These are phyloP conservation scores for Hedya salicella DNA, from an alignment of 2,888 invertebrate species.

Conservation along the genomic window DNA sequence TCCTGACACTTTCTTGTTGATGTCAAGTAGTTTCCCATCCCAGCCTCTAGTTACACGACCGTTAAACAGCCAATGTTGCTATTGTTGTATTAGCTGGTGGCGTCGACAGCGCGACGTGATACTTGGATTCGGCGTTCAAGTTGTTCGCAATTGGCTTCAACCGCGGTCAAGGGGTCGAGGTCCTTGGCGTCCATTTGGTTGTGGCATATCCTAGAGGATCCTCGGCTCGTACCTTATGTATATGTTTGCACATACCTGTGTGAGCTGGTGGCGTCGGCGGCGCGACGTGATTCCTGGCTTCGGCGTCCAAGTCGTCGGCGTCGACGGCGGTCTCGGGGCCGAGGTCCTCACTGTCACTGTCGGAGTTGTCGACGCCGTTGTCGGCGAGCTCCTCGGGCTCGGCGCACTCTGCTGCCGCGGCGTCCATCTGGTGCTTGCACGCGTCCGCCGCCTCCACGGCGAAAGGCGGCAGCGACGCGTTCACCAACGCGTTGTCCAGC, in stretches of 20 bases:
- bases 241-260: constrained; percentile 82
- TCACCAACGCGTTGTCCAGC: constrained; percentile 82
- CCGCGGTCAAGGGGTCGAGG: constrained; percentile 91
- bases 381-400: constrained; percentile 58
- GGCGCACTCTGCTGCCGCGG: constrained; percentile 65
- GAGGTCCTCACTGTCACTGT: constrained; percentile 87
- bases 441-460: constrained; percentile 74
- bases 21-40: too few species aligned
- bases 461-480: constrained; percentile 77
- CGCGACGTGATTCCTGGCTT: constrained; percentile 52
- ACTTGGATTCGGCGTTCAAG: constrained; percentile 74
- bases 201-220: too few species aligned
- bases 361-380: constrained; percentile 76
- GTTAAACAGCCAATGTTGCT: too few species aligned
- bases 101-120: constrained; percentile 62
- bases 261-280: constrained; percentile 84
- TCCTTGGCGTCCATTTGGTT: too few species aligned
- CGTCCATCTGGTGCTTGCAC: constrained; percentile 67
- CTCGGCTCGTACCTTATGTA: too few species aligned
- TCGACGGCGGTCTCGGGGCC: constrained; percentile 92
- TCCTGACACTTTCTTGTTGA: too few species aligned
- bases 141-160: constrained; percentile 89
- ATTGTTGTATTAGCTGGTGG: constrained; percentile 85
- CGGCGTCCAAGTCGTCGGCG: constrained; percentile 85
- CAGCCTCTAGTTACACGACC: too few species aligned